Conservation (phyloP, 2,797 vertebrate species). For the Nothura maculosa region DNA sequence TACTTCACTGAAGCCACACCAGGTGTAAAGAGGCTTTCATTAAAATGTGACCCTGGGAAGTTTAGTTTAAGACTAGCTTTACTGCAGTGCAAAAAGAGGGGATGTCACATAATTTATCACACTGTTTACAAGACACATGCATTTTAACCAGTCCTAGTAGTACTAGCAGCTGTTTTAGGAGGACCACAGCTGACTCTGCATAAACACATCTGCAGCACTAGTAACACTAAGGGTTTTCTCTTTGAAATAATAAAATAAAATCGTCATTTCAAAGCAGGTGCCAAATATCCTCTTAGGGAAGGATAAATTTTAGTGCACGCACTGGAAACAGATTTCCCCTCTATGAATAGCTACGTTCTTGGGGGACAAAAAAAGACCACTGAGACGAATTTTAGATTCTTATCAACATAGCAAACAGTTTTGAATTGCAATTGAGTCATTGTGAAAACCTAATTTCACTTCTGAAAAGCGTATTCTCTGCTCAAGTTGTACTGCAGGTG, state of each 20-base stretch:
- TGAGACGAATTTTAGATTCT: background rate
- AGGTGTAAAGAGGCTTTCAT: background rate
- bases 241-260: conserved; percentile 12
- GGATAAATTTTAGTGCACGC: conserved; percentile 6
- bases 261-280: background rate
- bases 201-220: background rate
- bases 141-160: conserved; percentile 47
- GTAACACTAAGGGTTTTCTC: conserved; percentile 36
- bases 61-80: conserved; percentile 28
- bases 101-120: background rate
- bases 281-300: conserved; percentile 16
- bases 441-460: background rate
- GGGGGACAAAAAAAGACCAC: background rate
- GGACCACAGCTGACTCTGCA: background rate
- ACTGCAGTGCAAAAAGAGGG: background rate
- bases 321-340: background rate
- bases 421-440: background rate
- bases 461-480: background rate
- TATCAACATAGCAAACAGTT: background rate
- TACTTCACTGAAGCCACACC: background rate
- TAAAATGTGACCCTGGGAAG: background rate
- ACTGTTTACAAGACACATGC: background rate
- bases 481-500: background rate
- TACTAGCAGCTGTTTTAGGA: conserved; percentile 24
- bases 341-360: background rate